Evolutionary conservation across 2,113 vertebrate species (phyloP), one percentile per base, ranked within the genome.

Genomic region (Crotalus tigris): DNA sequence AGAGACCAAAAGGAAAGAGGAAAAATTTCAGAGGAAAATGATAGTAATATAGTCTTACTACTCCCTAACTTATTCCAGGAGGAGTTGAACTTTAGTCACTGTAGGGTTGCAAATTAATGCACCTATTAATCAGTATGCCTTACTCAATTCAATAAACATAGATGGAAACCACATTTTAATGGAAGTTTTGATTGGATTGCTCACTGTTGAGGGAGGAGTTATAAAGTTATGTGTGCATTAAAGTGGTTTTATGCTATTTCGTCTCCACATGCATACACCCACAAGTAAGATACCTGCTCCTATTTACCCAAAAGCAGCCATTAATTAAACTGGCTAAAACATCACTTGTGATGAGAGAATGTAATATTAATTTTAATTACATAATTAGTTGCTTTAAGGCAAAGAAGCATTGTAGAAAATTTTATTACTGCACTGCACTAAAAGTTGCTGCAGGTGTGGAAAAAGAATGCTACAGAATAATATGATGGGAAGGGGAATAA

Each of bases 351-450:
- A 93, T 85, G 89, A 90, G 46, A 90, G 53, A 87, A 81, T 46
- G 46, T 21, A 61, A 61, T 85, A 51, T 59, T 85, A 87, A 61
- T 17, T 87, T 90, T 93, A 93, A 93, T 90, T 90, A 87, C 49
- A 64, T 64, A 54, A 90, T 90, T 64, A 87, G 90, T 87, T 87
- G 92, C 89, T 90, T 54, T 21, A 86, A 59, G 92, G 89, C 89
- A 93, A 90, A 51, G 23, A 33, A 93, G 69, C 33, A 90, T 58
- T 61, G 55, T 33, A 59, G n/a, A 85, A 85, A 3, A 55, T 39
- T 89, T 90, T 57, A 86, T 61, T 13, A 93, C 49, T 29, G 81
- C 19, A 26, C 21, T 61, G n/a, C 33, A 39, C 75, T 54, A 53
- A 19, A 87, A 49, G n/a, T 87, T 87, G 89, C 46, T 54, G 49